Percentiles rank a stretch among this genome's conserved stretches.
These are phyloP conservation scores for Porites cylindrica DNA, from an alignment of 92 coral and sea anemone species.

Conservation along the genomic window DNA sequence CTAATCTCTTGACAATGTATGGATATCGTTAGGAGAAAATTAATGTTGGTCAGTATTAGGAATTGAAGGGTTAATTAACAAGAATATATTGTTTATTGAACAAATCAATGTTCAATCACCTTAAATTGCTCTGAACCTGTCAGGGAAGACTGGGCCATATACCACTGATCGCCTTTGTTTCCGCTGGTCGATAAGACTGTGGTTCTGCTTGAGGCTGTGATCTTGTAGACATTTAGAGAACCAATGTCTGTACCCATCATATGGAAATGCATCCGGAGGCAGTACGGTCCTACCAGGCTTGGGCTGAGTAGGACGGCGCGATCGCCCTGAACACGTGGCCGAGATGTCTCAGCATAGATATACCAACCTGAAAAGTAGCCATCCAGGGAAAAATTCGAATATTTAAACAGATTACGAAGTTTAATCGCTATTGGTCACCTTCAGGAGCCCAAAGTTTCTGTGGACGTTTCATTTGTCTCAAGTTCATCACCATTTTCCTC, in stretches of 20 bases:
- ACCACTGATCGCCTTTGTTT: slow-evolving; percentile 46
- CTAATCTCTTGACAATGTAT: too few relatives aligned
- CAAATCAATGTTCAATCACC: background rate
- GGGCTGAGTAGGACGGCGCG: slow-evolving; percentile 34
- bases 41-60: too few relatives aligned
- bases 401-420: too few relatives aligned
- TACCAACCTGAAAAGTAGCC: slow-evolving; percentile 20
- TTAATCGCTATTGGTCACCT: too few relatives aligned
- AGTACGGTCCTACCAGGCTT: slow-evolving; percentile 33
- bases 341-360: slow-evolving; percentile 40
- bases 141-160: slow-evolving; percentile 12
- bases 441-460: too few relatives aligned
- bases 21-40: too few relatives aligned
- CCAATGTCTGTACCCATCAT: slow-evolving; percentile 38
- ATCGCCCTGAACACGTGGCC: slow-evolving; percentile 15
- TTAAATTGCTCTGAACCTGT: slow-evolving; percentile 29
- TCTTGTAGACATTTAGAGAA: slow-evolving; percentile 33
- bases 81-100: too few relatives aligned
- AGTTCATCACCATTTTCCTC: too few relatives aligned
- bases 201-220: background rate
- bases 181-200: slow-evolving; percentile 28
- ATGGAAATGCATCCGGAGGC: slow-evolving; percentile 35
- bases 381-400: too few relatives aligned
- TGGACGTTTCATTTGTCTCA: too few relatives aligned
- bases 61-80: too few relatives aligned